phyloP scores from a whole-genome alignment of 2,888 invertebrate genomes.

The Nomada fucata region DNA sequence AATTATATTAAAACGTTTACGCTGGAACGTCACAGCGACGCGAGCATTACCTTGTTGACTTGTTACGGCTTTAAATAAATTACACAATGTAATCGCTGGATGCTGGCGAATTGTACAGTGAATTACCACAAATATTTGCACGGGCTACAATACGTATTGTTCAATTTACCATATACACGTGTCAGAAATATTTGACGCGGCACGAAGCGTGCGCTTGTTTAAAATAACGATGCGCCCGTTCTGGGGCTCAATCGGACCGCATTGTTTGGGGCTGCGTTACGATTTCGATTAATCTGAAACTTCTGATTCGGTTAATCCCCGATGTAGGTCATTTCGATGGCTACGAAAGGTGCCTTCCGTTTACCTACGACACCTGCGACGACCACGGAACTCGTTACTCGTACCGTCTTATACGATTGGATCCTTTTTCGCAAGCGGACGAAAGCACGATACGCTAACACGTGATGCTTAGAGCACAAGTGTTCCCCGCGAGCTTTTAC shows the following conservation, averaged over 20 bases:
- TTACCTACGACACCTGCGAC: no score
- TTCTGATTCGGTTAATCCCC: background rate
- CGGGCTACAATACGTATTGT: background rate
- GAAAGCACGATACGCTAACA: background rate
- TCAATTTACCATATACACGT: background rate
- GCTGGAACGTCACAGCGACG: background rate
- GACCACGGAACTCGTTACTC: background rate
- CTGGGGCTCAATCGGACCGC: background rate
- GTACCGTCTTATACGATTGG: background rate
- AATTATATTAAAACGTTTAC: background rate
- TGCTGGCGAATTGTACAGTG: background rate
- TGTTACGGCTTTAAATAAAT: background rate
- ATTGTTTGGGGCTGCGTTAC: background rate
- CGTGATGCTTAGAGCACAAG: slow-evolving; percentile 2
- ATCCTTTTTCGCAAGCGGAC: background rate
- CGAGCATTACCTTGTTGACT: background rate
- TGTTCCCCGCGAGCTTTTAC: slow-evolving; percentile 34
- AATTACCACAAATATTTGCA: background rate
- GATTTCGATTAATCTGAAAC: background rate
- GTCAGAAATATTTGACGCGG: slow-evolving; percentile 1
- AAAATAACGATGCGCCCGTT: background rate
- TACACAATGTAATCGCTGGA: background rate
- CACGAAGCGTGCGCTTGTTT: background rate
- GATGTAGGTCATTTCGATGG: no score
- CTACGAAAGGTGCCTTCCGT: no score